Base-by-base conservation (phyloP, 1,140 invertebrate species). In the Samia ricini region DNA sequence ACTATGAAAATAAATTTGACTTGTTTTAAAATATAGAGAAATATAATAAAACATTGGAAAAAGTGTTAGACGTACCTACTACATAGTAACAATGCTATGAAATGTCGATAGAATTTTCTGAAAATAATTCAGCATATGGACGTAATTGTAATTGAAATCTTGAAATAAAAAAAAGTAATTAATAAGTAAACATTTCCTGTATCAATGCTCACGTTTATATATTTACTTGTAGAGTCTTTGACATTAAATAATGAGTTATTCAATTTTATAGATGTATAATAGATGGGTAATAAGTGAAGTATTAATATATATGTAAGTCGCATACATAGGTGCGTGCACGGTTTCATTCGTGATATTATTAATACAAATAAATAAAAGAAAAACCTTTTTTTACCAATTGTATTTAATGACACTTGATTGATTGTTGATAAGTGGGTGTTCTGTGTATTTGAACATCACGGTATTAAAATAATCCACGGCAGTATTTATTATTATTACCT, bases 141-240 rank as follows among this genome's bases (percentile, higher is more conserved):
- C 33, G 33, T 51, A 52, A 52, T n/a, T 21, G 18, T 20, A 52
- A 23, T 22, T 21, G 22, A 42, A 18, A 51, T 60, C 55, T 56
- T 36, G 21, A n/a, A 20, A 42, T 57, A 20, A 19, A 50, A 22
- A 48, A 58, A 59, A 59, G 4, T 59, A 59, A 24, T 59, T 74
- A 64, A 71, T 80, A 83, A 77, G 74, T 69, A 64, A 69, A 71
- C 74, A 71, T 77, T 74, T 83, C 81, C 66, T 85, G 81, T 88
- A 88, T 81, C 83, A 88, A 85, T 87, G 87, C 87, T 88, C 87
- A 89, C 80, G 66, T 87, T 59, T 88, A 85, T 86, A 78, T 88
- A 85, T 81, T 85, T 80, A 84, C 79, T 76, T 72, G 85, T 88
- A 88, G 87, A 85, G 74, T 74, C 76, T 69, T 82, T 77, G 78